phyloP scores from a whole-genome alignment of 2,888 invertebrate species.

The Caenorhabditis imperialis region DNA sequence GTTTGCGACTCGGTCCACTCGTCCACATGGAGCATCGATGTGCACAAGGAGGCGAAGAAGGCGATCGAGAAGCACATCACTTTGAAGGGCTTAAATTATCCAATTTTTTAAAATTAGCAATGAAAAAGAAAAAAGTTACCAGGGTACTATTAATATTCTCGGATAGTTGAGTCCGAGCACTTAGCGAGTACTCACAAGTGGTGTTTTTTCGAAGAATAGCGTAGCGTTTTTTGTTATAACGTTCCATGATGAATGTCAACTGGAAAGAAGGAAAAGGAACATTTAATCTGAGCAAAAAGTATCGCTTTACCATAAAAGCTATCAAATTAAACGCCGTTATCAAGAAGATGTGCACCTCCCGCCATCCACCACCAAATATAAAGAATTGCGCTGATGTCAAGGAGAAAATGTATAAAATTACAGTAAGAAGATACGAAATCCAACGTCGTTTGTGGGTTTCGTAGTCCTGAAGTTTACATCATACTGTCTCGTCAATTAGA shows the following conservation, averaged over 20 bases:
- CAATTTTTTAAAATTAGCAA: too few relatives aligned
- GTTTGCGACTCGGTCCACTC: constrained; percentile 29
- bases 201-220: constrained; percentile 12
- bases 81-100: constrained; percentile 42
- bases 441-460: constrained; percentile 55
- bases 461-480: constrained; percentile 46
- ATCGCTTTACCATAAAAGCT: constrained; percentile 57
- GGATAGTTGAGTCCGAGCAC: constrained; percentile 32
- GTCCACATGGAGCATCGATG: constrained; percentile 44
- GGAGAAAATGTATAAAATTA: constrained; percentile 42
- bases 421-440: constrained; percentile 51
- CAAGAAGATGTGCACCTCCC: constrained; percentile 33
- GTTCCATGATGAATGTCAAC: constrained; percentile 40
- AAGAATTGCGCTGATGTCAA: constrained; percentile 49
- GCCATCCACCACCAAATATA: constrained; percentile 43
- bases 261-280: constrained; percentile 2
- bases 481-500: neutral
- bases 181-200: constrained; percentile 22
- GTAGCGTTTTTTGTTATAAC: constrained; percentile 34
- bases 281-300: too few relatives aligned
- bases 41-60: constrained; percentile 36
- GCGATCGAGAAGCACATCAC: constrained; percentile 49
- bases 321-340: constrained; percentile 44
- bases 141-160: constrained; percentile 40
- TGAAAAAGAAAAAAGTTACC: constrained; percentile 17